phyloP scores from a whole-genome alignment of 2,888 invertebrate species.

The Ellobium chinense region DNA sequence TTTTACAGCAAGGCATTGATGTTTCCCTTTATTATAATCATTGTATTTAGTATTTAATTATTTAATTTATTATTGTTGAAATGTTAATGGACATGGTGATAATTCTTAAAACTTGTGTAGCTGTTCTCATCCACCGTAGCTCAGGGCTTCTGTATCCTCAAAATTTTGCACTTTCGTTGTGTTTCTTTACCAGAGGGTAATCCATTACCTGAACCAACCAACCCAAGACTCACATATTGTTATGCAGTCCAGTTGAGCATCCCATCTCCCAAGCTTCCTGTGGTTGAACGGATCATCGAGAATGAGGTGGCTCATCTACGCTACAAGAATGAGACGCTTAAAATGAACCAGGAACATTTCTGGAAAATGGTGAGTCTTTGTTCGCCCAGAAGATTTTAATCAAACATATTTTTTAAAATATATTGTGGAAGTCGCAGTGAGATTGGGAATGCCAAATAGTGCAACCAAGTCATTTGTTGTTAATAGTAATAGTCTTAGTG shows the following conservation, averaged over 20 bases:
- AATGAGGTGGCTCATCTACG: slow-evolving; percentile 83
- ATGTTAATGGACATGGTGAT: too few species aligned
- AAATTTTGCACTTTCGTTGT: neutral
- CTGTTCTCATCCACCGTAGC: too few species aligned
- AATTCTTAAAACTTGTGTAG: too few species aligned
- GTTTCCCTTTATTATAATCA: too few species aligned
- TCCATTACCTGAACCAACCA: slow-evolving; percentile 62
- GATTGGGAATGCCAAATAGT: too few species aligned
- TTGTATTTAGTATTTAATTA: too few species aligned
- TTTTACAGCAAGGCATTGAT: too few species aligned
- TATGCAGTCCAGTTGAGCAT: slow-evolving; percentile 95
- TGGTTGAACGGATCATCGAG: slow-evolving; percentile 85
- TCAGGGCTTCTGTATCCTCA: neutral
- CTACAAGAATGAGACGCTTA: slow-evolving; percentile 91
- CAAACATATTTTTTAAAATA: neutral
- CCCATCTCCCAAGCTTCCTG: slow-evolving; percentile 90
- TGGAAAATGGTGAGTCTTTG: slow-evolving; percentile 89
- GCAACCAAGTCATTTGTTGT: too few species aligned
- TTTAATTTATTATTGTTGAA: too few species aligned
- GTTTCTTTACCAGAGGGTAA: slow-evolving; percentile 58
- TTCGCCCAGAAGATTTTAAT: neutral
- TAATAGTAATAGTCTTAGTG: neutral
- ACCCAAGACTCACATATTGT: slow-evolving; percentile 92
- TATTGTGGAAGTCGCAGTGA: neutral
- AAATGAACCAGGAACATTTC: slow-evolving; percentile 90